These are phyloP conservation scores for Phoxinus dragarum DNA, from an alignment of 2,797 vertebrate genomes.

Conservation along the genomic window DNA sequence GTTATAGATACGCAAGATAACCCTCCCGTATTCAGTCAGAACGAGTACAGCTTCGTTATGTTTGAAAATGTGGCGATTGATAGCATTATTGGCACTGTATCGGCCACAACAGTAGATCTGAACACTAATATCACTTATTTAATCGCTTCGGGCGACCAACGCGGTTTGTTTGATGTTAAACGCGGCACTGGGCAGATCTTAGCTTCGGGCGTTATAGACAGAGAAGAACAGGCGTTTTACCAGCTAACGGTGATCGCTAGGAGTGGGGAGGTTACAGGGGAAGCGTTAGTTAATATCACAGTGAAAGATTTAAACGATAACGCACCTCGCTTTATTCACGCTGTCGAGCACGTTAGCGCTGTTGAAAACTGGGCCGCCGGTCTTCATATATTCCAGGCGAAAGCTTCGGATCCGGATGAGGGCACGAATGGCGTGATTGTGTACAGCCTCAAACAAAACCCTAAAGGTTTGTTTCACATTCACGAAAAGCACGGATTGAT, in stretches of 20 bases:
- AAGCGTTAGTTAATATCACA: conserved; percentile 91
- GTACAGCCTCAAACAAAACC: conserved; percentile 93
- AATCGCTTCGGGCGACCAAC: conserved; percentile 93
- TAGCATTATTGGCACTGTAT: conserved; percentile 88
- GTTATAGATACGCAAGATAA: conserved; percentile 97
- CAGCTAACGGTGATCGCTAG: conserved; percentile 93
- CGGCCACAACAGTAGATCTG: conserved; percentile 91
- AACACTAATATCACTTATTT: conserved; percentile 95
- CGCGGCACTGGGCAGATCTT: conserved; percentile 85
- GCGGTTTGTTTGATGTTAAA: conserved; percentile 87
- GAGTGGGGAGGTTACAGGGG: conserved; percentile 90
- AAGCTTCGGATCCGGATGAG: conserved; percentile 92
- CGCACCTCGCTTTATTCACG: conserved; percentile 88
- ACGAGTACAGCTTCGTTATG: conserved; percentile 92
- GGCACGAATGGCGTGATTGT: conserved; percentile 88
- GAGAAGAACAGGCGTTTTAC: conserved; percentile 94
- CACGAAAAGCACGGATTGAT: conserved; percentile 88
- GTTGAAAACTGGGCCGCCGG: conserved; percentile 97
- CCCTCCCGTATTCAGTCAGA: conserved; percentile 90
- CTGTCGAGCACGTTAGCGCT: conserved; percentile 89
- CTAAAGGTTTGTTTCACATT: conserved; percentile 88
- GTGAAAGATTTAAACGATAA: conserved; percentile 98
- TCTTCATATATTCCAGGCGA: conserved; percentile 93
- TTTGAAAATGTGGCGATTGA: conserved; percentile 93
- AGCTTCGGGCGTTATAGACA: conserved; percentile 87